Evolutionary conservation across 1,140 invertebrate species (phyloP).

Genomic region (Drosophila paulistorum): DNA sequence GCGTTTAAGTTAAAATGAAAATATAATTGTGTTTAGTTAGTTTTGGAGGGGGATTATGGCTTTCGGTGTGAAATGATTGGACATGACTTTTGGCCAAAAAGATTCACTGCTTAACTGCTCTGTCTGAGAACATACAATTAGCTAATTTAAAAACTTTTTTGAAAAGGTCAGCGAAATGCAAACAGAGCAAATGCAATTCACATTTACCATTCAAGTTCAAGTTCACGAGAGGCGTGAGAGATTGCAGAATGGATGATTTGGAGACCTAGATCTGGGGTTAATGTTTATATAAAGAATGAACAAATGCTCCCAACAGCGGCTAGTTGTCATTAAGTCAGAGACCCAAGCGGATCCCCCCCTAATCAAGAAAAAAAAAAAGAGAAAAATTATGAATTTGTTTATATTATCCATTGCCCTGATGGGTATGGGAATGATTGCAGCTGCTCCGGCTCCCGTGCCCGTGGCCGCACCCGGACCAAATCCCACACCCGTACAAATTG

Average conservation of each 20-base stretch:
- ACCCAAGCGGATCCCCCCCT: constrained; percentile 42
- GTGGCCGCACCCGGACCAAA: not conserved
- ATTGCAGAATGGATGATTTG: constrained; percentile 39
- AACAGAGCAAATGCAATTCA: constrained; percentile 36
- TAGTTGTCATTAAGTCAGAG: constrained; percentile 59
- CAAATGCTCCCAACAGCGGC: constrained; percentile 34
- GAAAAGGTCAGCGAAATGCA: constrained; percentile 65
- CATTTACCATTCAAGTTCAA: constrained; percentile 50
- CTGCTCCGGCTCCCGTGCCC: constrained; percentile 18
- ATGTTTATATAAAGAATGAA: constrained; percentile 70
- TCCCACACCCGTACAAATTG: constrained; percentile 56
- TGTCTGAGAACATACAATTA: constrained; percentile 1
- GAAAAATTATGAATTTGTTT: not conserved
- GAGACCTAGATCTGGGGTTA: constrained; percentile 12
- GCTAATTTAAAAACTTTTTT: constrained; percentile 48
- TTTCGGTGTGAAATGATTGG: constrained; percentile 17
- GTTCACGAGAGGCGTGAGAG: constrained; percentile 54
- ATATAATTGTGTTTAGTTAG: constrained; percentile 1
- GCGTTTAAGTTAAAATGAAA: constrained; percentile 19
- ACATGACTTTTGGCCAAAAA: constrained; percentile 75
- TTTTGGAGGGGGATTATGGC: not conserved
- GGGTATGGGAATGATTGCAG: constrained; percentile 20
- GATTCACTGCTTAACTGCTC: constrained; percentile 17
- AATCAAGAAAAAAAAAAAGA: not conserved
- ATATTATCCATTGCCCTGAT: constrained; percentile 20